phyloP scores from a whole-genome alignment of 2,888 invertebrate species.

The Helicoverpa assulta region DNA sequence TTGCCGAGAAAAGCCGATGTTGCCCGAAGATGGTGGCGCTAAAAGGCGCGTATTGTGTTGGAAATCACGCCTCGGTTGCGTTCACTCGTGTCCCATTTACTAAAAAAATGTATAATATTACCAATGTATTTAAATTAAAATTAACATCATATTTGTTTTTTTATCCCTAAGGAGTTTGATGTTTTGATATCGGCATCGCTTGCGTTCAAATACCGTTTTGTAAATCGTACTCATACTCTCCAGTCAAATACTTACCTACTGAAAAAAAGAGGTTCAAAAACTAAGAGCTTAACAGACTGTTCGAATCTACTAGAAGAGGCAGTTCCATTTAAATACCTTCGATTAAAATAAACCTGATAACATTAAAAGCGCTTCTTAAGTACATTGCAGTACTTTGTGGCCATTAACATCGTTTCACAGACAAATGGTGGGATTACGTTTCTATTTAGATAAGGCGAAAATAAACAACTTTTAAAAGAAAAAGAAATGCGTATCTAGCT shows the following conservation, averaged over 20 bases:
- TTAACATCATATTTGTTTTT: too few relatives aligned
- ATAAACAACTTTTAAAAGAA: conserved; percentile 24
- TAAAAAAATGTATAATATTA: too few relatives aligned
- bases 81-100: too few relatives aligned
- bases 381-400: conserved; percentile 15
- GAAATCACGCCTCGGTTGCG: too few relatives aligned
- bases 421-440: conserved; percentile 39
- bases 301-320: not conserved
- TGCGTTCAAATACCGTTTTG: too few relatives aligned
- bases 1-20: not conserved
- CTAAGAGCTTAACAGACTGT: not conserved
- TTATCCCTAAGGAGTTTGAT: too few relatives aligned
- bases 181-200: too few relatives aligned
- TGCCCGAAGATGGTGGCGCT: not conserved
- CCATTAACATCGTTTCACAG: conserved; percentile 37
- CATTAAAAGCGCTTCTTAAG: conserved; percentile 27
- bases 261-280: too few relatives aligned
- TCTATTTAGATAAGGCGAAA: conserved; percentile 42
- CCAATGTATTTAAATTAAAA: too few relatives aligned
- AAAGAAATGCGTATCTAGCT: not conserved
- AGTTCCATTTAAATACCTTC: not conserved
- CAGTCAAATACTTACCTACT: too few relatives aligned
- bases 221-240: too few relatives aligned
- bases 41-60: not conserved
- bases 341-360: conserved; percentile 18